A percentile compares a stretch with the other conserved stretches of the same genome.
These are phyloP conservation scores for Leucoptera coffeella DNA, from an alignment of 2,888 invertebrate species.

Conservation along the genomic window DNA sequence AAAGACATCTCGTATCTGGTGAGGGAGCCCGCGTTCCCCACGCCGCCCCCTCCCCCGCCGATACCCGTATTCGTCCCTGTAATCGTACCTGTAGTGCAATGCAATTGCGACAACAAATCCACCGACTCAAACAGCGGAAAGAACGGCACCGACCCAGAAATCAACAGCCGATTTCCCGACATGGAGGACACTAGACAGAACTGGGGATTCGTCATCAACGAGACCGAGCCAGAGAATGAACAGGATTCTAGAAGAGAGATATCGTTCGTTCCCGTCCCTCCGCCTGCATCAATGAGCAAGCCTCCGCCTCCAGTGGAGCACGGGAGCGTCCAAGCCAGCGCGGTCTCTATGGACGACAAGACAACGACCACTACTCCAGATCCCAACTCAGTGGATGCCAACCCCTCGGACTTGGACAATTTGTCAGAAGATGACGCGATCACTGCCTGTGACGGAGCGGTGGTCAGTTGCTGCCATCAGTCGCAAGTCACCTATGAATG, in stretches of 20 bases:
- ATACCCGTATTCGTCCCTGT: conserved; percentile 5
- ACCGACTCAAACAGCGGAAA: not conserved
- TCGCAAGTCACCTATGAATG: conserved; percentile 18
- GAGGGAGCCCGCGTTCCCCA: conserved; percentile 8
- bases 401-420: not conserved
- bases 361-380: conserved; percentile 4
- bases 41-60: conserved; percentile 2
- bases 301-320: conserved; percentile 17
- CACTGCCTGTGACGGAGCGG: conserved; percentile 23
- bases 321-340: conserved; percentile 15
- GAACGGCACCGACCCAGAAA: not conserved
- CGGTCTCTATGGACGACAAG: too few species aligned
- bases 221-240: conserved; percentile 9
- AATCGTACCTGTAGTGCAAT: conserved; percentile 4
- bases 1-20: conserved; percentile 8
- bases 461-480: conserved; percentile 26
- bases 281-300: conserved; percentile 10
- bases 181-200: conserved; percentile 23
- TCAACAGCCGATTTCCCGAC: conserved; percentile 12
- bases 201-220: conserved; percentile 18
- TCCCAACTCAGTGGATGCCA: not conserved
- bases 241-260: conserved; percentile 23
- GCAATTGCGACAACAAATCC: conserved; percentile 1
- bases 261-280: conserved; percentile 18
- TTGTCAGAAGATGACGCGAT: conserved; percentile 5